These are phyloP conservation scores for Eupithecia dodoneata DNA, from an alignment of 2,888 invertebrate species.

Conservation along the genomic window DNA sequence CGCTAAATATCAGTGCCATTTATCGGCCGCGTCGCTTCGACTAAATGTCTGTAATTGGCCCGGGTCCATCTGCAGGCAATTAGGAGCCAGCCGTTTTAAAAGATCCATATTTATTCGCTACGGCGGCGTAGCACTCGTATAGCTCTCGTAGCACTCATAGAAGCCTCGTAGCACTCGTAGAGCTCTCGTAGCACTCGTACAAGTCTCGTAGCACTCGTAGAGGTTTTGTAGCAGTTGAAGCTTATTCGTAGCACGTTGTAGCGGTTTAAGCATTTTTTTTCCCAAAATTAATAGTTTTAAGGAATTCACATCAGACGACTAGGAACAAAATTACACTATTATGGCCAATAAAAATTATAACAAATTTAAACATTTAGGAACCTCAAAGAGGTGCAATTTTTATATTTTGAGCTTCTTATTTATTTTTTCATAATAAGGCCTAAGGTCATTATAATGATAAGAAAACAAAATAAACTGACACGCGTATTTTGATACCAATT, in stretches of 20 bases:
- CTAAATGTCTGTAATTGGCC: constrained; percentile 79
- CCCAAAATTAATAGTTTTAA: too few species aligned
- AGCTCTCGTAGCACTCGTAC: constrained; percentile 12
- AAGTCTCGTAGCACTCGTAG: not conserved
- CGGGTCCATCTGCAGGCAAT: constrained; percentile 81
- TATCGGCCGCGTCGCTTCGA: constrained; percentile 64
- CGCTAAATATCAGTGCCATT: constrained; percentile 64
- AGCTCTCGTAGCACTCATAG: constrained; percentile 16
- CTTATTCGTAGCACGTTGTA: not conserved
- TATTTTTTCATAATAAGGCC: not conserved
- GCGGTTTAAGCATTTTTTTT: not conserved
- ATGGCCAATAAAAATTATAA: too few species aligned
- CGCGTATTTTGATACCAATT: not conserved
- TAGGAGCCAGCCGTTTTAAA: constrained; percentile 75
- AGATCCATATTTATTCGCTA: constrained; percentile 77
- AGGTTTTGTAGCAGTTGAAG: not conserved
- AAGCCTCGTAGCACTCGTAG: not conserved
- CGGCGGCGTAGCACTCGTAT: constrained; percentile 50
- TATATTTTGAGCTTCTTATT: not conserved
- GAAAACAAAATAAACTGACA: not conserved
- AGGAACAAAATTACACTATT: too few species aligned
- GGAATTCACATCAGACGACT: too few species aligned
- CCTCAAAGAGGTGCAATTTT: not conserved
- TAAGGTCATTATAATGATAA: not conserved
- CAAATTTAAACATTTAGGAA: not conserved